Evolutionary conservation across 2,113 vertebrate species (phyloP), one percentile per base, ranked within the genome.

Genomic region (Taxidea taxus): DNA sequence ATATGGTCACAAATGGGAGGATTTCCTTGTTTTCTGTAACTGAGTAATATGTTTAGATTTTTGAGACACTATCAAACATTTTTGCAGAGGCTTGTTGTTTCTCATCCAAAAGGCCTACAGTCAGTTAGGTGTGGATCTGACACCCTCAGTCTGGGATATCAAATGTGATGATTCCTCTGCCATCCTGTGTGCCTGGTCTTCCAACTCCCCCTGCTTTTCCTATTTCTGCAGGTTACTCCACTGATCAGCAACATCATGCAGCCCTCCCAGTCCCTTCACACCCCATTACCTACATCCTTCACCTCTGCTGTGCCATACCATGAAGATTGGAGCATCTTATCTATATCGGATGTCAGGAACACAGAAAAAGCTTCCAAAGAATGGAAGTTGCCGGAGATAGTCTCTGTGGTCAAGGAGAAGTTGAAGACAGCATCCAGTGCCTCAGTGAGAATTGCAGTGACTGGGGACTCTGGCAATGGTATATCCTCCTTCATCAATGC

Each of bases 401-500:
- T 72, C 13, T 18, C 9, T 8, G 9, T 21, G 8, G 34, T 29
- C 47, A 77, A 21, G 37, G 7, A 77, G 42, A 20, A 7, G 15
- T 23, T 83, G 47, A 25, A 90, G 34, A 31, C 1, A 7, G 62
- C 14, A 14, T 49, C 56, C 44, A 81, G 18, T 13, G 25, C 12
- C 15, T 51, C 12, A 39, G 74, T 91, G 18, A 87, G 16, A 16
- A 60, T 94, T n/a, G 84, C 91, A 0, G 87, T 95, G 91, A 47
- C 47, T 6, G 94, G 97, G 34, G 56, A 95, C 56, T 62, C 87
- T 1, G 91, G 97, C 44, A 88, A 93, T 31, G 94, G 94, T 7
- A 85, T 96, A 80, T 97, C 97, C 9, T 84, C 95, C 42, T 96
- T 98, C 34, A 80, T 98, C 74, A 98, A 98, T 56, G 91, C 96